These are phyloP conservation scores for Sepioteuthis lessoniana DNA, from an alignment of 2,888 invertebrate species.

Conservation along the genomic window DNA sequence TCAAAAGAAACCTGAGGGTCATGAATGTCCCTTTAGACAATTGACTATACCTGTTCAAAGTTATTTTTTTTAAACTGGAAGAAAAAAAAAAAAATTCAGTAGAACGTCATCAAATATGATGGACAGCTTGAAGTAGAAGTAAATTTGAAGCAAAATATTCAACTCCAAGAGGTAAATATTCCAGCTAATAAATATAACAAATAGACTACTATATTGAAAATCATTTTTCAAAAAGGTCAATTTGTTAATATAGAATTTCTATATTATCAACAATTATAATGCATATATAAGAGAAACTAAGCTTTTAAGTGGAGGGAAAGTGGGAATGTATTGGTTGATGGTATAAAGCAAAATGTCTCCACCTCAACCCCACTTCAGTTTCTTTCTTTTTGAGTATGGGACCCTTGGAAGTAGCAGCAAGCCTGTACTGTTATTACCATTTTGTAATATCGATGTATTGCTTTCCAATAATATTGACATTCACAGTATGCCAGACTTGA, in stretches of 20 bases:
- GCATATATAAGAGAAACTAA: neutral
- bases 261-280: neutral
- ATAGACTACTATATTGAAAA: too few species aligned
- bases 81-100: too few species aligned
- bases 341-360: neutral
- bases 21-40: too few species aligned
- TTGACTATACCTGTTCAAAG: too few species aligned
- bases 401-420: neutral
- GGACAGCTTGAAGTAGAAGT: too few species aligned
- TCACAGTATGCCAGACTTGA: slow-evolving; percentile 33
- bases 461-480: slow-evolving; percentile 33
- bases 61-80: too few species aligned
- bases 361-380: neutral
- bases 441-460: slow-evolving; percentile 7
- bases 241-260: neutral
- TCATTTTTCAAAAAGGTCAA: too few species aligned
- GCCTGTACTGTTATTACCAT: neutral
- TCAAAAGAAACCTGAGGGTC: too few species aligned
- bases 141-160: too few species aligned
- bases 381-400: neutral
- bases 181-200: too few species aligned
- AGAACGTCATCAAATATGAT: too few species aligned
- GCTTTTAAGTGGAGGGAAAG: neutral
- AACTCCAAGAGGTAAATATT: too few species aligned
- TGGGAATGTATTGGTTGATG: neutral